Conservation (phyloP, 2,113 vertebrate genomes). For the Podarcis cretensis region DNA sequence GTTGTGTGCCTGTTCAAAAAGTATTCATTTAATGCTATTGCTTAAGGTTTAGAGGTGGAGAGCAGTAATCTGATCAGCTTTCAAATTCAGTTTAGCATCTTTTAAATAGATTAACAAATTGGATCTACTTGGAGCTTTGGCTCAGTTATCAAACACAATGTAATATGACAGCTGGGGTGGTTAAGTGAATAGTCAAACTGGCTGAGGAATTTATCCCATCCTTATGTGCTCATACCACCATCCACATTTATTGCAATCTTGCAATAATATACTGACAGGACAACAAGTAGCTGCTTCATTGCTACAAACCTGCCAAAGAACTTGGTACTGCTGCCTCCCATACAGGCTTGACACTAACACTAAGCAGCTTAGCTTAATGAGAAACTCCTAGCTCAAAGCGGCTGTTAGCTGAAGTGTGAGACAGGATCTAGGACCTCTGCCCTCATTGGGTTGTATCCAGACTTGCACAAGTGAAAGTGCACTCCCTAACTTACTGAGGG, state of each 20-base stretch:
- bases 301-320: too few species aligned
- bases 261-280: background rate
- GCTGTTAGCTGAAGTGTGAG: background rate
- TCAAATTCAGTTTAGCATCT: background rate
- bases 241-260: background rate
- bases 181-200: background rate
- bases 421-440: too few species aligned
- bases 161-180: background rate
- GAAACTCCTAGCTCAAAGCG: background rate
- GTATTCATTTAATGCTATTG: background rate
- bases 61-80: background rate
- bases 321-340: background rate
- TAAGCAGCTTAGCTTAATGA: background rate
- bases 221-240: background rate
- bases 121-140: background rate
- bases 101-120: background rate
- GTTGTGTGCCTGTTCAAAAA: background rate
- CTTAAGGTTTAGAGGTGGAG: background rate
- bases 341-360: background rate
- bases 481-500: background rate
- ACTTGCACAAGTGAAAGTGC: background rate
- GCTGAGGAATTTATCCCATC: background rate
- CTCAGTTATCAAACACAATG: background rate
- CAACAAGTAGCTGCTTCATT: background rate
- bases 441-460: background rate